Percentiles rank a stretch among this genome's conserved stretches.
Conservation (phyloP, 1,140 invertebrate genomes). For the Drosophila triauraria region DNA sequence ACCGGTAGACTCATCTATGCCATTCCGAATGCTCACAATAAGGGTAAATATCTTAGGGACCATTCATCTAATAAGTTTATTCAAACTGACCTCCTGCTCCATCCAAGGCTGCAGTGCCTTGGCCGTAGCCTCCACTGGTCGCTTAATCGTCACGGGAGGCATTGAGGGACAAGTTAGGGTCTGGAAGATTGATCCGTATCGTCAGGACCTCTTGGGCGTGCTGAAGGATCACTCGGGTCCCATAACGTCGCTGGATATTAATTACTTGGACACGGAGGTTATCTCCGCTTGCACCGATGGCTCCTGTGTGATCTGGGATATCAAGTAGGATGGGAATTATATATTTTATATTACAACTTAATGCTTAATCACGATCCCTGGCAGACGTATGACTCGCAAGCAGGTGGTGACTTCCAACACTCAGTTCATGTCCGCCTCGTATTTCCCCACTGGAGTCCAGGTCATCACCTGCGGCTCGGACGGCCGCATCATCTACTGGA, state of each 20-base stretch:
- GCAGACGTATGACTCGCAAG: constrained; percentile 89
- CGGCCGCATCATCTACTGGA: constrained; percentile 95
- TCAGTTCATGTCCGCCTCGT: constrained; percentile 93
- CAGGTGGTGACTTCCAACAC: constrained; percentile 95
- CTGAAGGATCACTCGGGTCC: constrained; percentile 96
- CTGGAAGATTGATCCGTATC: constrained; percentile 89
- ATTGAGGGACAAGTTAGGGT: constrained; percentile 93
- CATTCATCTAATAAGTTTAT: no score
- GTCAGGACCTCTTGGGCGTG: constrained; percentile 88
- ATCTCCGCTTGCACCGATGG: constrained; percentile 95
- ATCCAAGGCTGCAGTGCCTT: constrained; percentile 85
- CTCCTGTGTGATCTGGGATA: constrained; percentile 96
- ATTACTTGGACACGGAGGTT: constrained; percentile 90
- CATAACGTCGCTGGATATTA: constrained; percentile 92
- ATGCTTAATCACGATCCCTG: neutral
- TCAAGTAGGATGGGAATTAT: constrained; percentile 86
- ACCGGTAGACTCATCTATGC: constrained; percentile 92
- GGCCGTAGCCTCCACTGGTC: constrained; percentile 89
- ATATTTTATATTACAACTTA: neutral
- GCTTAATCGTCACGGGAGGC: constrained; percentile 93
- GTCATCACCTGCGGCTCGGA: constrained; percentile 95
- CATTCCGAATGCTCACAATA: constrained; percentile 94
- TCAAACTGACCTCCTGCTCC: neutral
- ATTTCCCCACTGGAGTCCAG: constrained; percentile 92
- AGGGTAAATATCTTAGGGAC: constrained; percentile 85